Conservation (phyloP, 2,113 vertebrate species). For the Bagarius yarrelli region DNA sequence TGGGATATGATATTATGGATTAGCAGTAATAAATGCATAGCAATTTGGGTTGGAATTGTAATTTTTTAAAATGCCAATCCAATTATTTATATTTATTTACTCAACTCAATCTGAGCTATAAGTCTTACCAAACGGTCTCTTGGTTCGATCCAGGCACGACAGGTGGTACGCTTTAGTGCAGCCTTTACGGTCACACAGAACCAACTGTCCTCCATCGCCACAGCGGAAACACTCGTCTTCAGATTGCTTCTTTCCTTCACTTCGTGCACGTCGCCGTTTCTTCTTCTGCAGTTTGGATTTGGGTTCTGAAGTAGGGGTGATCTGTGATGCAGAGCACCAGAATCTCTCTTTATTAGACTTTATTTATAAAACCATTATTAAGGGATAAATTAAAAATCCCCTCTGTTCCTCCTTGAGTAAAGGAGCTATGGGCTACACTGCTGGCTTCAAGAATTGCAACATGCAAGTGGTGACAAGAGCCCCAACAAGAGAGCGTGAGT, state of each 20-base stretch:
- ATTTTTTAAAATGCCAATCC: not conserved
- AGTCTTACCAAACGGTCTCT: slow-evolving; percentile 90
- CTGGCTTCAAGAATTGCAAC: too few relatives aligned
- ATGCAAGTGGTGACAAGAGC: too few relatives aligned
- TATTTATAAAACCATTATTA: too few relatives aligned
- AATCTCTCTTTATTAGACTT: not conserved
- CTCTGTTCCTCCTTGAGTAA: too few relatives aligned
- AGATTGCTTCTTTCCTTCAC: slow-evolving; percentile 80
- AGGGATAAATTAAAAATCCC: too few relatives aligned
- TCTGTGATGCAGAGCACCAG: slow-evolving; percentile 59
- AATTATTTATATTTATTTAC: not conserved
- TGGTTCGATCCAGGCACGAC: slow-evolving; percentile 88
- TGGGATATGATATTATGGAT: not conserved
- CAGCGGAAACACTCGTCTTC: slow-evolving; percentile 98
- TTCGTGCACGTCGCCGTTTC: slow-evolving; percentile 71
- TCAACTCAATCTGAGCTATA: not conserved
- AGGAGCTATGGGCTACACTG: too few relatives aligned
- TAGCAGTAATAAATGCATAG: not conserved
- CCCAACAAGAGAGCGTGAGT: too few relatives aligned
- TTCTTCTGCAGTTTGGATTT: slow-evolving; percentile 87
- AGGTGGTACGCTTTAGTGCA: slow-evolving; percentile 98
- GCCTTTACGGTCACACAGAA: slow-evolving; percentile 87
- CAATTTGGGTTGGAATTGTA: too few relatives aligned
- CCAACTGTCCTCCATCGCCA: slow-evolving; percentile 89
- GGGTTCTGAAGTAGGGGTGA: slow-evolving; percentile 79